Base-by-base conservation (phyloP, 2,888 invertebrate species). In the Macaria liturata region DNA sequence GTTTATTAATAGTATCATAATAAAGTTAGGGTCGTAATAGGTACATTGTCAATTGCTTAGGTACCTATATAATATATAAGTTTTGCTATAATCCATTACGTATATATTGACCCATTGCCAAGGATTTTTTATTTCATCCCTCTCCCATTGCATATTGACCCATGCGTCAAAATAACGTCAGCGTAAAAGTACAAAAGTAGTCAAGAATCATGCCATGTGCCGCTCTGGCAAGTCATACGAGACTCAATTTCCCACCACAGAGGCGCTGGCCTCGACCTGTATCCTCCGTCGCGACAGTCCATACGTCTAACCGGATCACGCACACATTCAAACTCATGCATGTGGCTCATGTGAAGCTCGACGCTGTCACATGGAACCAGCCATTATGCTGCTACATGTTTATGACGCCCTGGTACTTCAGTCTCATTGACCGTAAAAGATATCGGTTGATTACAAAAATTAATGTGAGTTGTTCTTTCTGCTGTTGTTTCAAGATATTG, bases 241-340 rank as follows among this genome's bases (percentile, higher is more conserved):
- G 42, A n/a, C 42, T 42, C 42, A 1, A 4, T 8, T 42, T 42
- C n/a, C 4, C 42, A 3, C 42, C 42, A 45, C 51, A 45, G 56
- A 63, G 67, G 60, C 55, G 58, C 59, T 57, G 75, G 63, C 77
- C 80, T 80, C 80, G 80, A 79, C 80, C 79, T 61, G 75, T 74
- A 77, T 77, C 68, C 64, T 59, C 52, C 56, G 34, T 48, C 44
- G 32, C 45, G 59, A 61, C 50, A 59, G 49, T 56, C 65, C 57
- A 62, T 63, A 62, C 65, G 66, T 57, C 70, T 74, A 81, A 82
- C 82, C 81, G 79, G 81, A 76, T 77, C 76, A 76, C 73, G 54
- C 69, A 72, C 68, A 67, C 64, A 65, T 53, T 32, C 54, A 37
- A 54, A 53, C 61, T 62, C 34, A 20, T 20, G 20, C 34, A 20